Evolutionary conservation across 2,888 invertebrate species (phyloP), one percentile per base, ranked within the genome.

Genomic region (Sphaeridia pumilis): DNA sequence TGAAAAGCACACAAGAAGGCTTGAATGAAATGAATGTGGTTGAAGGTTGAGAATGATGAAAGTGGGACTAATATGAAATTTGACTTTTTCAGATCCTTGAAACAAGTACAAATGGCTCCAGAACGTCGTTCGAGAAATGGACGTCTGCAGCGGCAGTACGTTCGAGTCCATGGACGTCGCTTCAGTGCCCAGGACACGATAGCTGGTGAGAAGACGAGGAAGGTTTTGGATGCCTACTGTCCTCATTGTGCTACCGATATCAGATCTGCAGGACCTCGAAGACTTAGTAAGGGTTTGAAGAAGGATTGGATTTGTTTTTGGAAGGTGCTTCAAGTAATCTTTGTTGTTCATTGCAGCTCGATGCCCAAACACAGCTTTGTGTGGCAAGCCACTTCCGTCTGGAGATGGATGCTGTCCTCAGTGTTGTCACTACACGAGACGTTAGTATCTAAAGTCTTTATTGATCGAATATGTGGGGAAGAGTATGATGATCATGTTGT

Each of bases 191-290:
- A 56, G 51, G 62, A 62, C 41, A 60, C 62, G 0, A 64, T 64
- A 45, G 56, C 62, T 14, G 64, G 52, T 2, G 62, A 62, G 14
- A 46, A 55, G 21, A 57, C 56, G 36, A 54, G 64, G 35, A 51
- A 58, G 21, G 62, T 62, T 3, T 17, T 60, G 44, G 64, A 64
- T 41, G 57, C 61, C 2, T 62, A 64, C 36, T 64, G 64, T 45
- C 64, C 64, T 38, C 58, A 57, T 36, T 64, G 64, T 56, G 64
- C 64, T 26, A 62, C 61, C 17, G 62, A 64, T 38, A 62, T 64
- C 45, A 48, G 64, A 50, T 55, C 62, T 41, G 56, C 58, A n/a
- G 60, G 59, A 17, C 62, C 62, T 5, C 53, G 64, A 47, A 42
- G 62, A 25, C 50, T 64, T 51, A 52, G 64, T 64, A 54, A 49